Evolutionary conservation across 2,797 vertebrate species (phyloP).

Genomic region (Catharus ustulatus): DNA sequence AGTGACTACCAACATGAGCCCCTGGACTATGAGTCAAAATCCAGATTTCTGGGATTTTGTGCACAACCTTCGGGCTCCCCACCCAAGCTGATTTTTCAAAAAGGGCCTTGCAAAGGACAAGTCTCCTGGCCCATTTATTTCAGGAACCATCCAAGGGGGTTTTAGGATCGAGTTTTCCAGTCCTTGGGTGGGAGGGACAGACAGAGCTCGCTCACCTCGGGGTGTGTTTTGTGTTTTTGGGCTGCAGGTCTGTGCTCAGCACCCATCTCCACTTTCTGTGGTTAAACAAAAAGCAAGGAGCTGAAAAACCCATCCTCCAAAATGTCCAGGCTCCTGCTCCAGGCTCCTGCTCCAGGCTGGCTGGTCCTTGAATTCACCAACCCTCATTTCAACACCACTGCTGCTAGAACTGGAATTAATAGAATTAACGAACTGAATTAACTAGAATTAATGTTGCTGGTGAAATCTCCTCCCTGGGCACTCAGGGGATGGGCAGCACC

Average conservation of each 20-base stretch:
- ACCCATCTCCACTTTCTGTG: not conserved
- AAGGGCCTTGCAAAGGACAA: no score
- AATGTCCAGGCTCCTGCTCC: no score
- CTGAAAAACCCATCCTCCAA: not conserved
- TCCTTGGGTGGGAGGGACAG: not conserved
- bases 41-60: no score
- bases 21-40: no score
- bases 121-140: no score
- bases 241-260: not conserved
- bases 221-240: not conserved
- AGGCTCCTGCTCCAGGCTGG: not conserved
- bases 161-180: fast-evolving
- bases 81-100: no score
- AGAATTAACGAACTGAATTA: no score
- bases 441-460: no score
- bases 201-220: not conserved
- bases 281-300: not conserved
- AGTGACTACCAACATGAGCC: no score
- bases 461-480: not conserved
- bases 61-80: no score
- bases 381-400: not conserved
- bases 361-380: not conserved
- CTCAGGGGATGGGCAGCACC: not conserved
- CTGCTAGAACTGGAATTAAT: not conserved
- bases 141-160: not conserved